Conservation (phyloP, 2,113 vertebrate genomes). For the Entomyzon cyanotis region DNA sequence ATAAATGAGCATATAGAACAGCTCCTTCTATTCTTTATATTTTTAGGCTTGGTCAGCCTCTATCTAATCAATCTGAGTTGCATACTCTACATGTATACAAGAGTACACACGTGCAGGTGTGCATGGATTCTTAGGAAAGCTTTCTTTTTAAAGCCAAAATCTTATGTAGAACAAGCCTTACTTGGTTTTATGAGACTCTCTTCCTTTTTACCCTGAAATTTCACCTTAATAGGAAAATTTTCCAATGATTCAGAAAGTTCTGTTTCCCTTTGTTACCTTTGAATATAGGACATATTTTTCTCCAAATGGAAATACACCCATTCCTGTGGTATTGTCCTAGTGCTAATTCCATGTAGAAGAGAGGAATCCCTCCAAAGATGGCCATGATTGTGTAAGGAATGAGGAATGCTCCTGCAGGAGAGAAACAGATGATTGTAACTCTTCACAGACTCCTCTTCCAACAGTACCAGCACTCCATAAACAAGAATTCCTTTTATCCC, state of each 20-base stretch:
- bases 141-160: background rate
- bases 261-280: conserved; percentile 82
- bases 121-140: background rate
- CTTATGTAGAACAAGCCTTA: background rate
- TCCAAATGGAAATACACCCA: conserved; percentile 98
- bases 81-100: rapidly evolving
- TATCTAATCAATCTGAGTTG: background rate
- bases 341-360: conserved; percentile 98
- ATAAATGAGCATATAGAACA: background rate
- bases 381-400: conserved; percentile 97
- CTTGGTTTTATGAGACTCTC: background rate
- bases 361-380: conserved; percentile 94
- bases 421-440: background rate
- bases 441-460: background rate
- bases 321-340: conserved; percentile 96
- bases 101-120: background rate
- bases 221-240: background rate
- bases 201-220: background rate
- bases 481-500: background rate
- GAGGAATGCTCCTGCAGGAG: conserved; percentile 89
- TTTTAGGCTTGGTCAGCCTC: background rate
- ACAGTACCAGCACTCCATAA: background rate
- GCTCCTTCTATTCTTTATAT: background rate
- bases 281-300: conserved; percentile 96
- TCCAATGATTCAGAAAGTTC: background rate